Evolutionary conservation across 2,797 vertebrate species (phyloP).

Genomic region (Alectoris magna): DNA sequence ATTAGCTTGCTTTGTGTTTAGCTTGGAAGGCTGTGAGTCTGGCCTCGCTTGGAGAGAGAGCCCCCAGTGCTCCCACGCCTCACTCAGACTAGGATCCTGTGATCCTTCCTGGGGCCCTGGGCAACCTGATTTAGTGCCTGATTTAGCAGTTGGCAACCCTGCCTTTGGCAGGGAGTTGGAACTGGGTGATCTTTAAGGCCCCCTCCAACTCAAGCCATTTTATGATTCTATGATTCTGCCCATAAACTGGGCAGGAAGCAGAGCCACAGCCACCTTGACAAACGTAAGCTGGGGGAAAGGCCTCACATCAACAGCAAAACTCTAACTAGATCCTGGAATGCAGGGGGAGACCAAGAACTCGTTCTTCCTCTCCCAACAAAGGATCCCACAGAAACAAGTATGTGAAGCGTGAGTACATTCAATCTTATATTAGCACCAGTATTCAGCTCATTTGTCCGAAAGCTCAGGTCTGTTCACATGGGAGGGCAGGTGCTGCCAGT

Average conservation of each 20-base stretch:
- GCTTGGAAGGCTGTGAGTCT: neutral
- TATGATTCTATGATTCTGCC: neutral
- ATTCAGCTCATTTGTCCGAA: neutral
- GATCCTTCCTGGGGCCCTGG: neutral
- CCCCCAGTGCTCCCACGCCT: accelerated
- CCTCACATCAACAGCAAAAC: neutral
- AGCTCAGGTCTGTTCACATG: neutral
- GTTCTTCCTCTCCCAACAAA: neutral
- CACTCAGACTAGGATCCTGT: neutral
- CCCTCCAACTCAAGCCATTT: neutral
- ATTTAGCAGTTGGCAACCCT: too few relatives aligned
- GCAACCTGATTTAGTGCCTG: neutral
- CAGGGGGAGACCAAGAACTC: neutral
- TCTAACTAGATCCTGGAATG: neutral
- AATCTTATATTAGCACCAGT: neutral
- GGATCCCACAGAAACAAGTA: neutral
- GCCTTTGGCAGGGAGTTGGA: neutral
- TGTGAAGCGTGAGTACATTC: neutral
- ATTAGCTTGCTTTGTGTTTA: neutral
- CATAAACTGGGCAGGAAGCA: neutral
- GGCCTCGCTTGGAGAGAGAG: neutral
- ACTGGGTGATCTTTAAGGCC: neutral
- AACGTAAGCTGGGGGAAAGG: neutral
- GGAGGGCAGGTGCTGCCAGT: neutral
- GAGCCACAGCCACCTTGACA: neutral